A percentile compares a stretch with the other conserved stretches of the same genome.
phyloP scores from a whole-genome alignment of 53 echinoderm and acorn worm genomes.

The Apostichopus leukothele region DNA sequence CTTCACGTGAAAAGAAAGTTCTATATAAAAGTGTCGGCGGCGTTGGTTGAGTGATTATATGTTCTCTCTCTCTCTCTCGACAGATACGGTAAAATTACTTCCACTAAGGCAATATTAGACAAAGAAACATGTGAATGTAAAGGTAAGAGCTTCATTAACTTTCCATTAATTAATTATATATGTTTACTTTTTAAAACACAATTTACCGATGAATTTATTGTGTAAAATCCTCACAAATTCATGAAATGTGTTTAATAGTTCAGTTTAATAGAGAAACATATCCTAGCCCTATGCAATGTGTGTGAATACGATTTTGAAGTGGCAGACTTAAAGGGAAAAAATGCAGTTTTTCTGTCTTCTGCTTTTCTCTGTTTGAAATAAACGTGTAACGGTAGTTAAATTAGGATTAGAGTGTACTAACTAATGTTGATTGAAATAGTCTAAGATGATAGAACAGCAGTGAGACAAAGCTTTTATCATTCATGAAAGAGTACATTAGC shows the following conservation, averaged over 20 bases:
- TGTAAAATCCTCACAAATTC: not conserved
- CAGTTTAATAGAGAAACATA: not conserved
- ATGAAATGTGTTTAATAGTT: not conserved
- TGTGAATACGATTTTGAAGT: too few relatives aligned
- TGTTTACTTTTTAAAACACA: not conserved
- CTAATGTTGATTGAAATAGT: too few relatives aligned
- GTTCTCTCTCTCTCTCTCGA: slow-evolving; percentile 9
- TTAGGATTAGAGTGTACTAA: too few relatives aligned
- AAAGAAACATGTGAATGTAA: slow-evolving; percentile 96
- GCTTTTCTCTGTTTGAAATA: too few relatives aligned
- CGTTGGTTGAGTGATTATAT: not conserved
- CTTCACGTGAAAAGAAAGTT: not conserved
- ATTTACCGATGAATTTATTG: not conserved
- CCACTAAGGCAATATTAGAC: slow-evolving; percentile 99
- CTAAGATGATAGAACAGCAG: too few relatives aligned
- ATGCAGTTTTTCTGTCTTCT: too few relatives aligned
- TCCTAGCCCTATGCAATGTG: too few relatives aligned
- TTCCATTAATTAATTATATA: not conserved
- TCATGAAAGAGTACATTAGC: too few relatives aligned
- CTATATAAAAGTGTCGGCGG: not conserved
- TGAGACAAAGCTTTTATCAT: too few relatives aligned
- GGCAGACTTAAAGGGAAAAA: too few relatives aligned
- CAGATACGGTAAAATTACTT: slow-evolving; percentile 99
- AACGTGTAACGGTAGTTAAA: too few relatives aligned
- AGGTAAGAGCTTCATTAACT: slow-evolving; percentile 62